These are phyloP conservation scores for Tragulus kanchil DNA, from an alignment of 2,113 vertebrate species.

Conservation along the genomic window DNA sequence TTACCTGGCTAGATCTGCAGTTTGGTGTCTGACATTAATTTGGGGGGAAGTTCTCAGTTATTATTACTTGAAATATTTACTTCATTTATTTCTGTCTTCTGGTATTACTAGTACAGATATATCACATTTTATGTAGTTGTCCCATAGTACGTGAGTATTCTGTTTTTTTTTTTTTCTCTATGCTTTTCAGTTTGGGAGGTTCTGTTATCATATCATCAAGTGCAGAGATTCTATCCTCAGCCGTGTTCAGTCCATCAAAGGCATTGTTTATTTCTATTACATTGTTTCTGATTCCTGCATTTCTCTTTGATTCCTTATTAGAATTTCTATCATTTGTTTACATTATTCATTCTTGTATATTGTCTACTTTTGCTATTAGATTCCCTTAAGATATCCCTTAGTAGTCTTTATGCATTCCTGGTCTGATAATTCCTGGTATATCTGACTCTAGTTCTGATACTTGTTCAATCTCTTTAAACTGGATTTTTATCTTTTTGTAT, in stretches of 20 bases:
- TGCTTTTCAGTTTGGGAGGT: background rate
- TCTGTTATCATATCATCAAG: background rate
- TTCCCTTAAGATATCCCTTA: background rate
- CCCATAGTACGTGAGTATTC: background rate
- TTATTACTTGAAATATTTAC: background rate
- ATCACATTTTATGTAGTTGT: background rate
- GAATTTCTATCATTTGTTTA: background rate
- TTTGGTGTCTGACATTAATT: slow-evolving; percentile 3
- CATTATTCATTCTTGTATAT: background rate
- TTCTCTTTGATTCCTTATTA: background rate
- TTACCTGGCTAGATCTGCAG: background rate
- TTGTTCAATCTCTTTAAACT: background rate
- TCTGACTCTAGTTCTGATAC: background rate
- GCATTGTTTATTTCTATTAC: background rate
- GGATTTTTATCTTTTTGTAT: background rate
- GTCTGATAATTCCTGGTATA: background rate
- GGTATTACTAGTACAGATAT: background rate
- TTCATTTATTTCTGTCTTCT: background rate
- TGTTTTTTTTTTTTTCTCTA: background rate
- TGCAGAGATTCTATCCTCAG: background rate
- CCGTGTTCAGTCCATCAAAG: background rate
- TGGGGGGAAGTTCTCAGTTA: background rate
- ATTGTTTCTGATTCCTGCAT: background rate
- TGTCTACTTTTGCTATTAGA: background rate
- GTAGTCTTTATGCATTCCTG: background rate